Conservation (phyloP, 2,888 invertebrate species). For the Nephrotoma flavescens region DNA sequence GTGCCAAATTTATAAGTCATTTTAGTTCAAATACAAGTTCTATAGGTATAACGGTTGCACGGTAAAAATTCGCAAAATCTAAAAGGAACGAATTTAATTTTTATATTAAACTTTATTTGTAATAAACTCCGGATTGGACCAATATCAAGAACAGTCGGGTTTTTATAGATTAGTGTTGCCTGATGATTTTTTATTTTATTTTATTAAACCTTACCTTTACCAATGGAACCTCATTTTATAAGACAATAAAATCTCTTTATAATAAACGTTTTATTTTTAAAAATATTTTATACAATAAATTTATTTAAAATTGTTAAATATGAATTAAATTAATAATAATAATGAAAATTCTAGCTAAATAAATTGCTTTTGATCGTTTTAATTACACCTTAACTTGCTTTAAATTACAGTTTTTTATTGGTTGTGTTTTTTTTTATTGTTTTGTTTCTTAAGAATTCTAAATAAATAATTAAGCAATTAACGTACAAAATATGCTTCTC, state of each 20-base stretch:
- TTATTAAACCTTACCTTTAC: too few relatives aligned
- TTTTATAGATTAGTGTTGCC: too few relatives aligned
- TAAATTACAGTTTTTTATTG: background rate
- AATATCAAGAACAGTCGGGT: fast-evolving
- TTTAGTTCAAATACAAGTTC: too few relatives aligned
- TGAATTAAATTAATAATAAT: background rate
- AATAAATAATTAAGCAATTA: background rate
- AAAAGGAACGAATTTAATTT: too few relatives aligned
- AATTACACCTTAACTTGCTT: background rate
- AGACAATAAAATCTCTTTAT: background rate
- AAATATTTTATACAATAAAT: background rate
- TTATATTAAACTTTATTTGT: too few relatives aligned
- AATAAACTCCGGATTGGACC: too few relatives aligned
- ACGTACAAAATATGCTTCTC: conserved; percentile 22
- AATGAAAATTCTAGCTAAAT: background rate
- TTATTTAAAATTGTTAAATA: background rate
- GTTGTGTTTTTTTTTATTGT: background rate
- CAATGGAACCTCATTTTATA: background rate
- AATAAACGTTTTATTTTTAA: background rate
- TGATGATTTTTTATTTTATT: too few relatives aligned
- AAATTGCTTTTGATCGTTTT: background rate
- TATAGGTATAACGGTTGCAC: too few relatives aligned
- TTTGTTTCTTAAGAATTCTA: background rate
- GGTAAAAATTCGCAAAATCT: too few relatives aligned
- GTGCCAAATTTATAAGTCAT: too few relatives aligned